These are phyloP conservation scores for Catajapyx aquilonaris DNA, from an alignment of 1,140 invertebrate species.

Conservation along the genomic window DNA sequence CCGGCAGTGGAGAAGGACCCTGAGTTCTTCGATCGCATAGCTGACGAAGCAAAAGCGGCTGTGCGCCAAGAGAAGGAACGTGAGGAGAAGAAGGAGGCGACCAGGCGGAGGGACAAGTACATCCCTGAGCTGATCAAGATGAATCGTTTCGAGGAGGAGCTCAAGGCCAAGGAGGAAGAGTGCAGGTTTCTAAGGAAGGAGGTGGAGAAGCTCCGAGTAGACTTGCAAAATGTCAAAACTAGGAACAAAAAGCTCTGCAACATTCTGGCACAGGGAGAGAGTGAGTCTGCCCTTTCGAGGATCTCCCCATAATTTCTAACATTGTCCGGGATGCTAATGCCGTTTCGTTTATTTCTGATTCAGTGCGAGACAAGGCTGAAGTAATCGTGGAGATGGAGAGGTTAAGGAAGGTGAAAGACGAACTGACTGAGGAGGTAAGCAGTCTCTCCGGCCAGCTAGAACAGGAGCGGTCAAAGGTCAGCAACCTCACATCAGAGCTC, in stretches of 20 bases:
- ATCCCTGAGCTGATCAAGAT: slow-evolving; percentile 17
- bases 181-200: slow-evolving; percentile 34
- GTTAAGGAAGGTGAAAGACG: slow-evolving; percentile 42
- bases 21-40: slow-evolving; percentile 43
- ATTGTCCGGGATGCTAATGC: background rate
- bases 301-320: background rate
- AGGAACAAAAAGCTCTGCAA: slow-evolving; percentile 55
- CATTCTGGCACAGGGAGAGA: slow-evolving; percentile 55
- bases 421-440: slow-evolving; percentile 45
- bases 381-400: slow-evolving; percentile 50
- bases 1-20: too few species aligned
- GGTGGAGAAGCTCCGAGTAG: slow-evolving; percentile 35
- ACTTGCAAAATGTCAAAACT: slow-evolving; percentile 46
- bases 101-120: slow-evolving; percentile 13
- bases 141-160: slow-evolving; percentile 31
- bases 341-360: slow-evolving; percentile 11
- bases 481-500: slow-evolving; percentile 31
- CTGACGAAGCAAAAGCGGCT: slow-evolving; percentile 37
- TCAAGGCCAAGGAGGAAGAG: slow-evolving; percentile 41
- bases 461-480: slow-evolving; percentile 52
- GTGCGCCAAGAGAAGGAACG: slow-evolving; percentile 18
- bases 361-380: slow-evolving; percentile 58
- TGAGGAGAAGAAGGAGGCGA: slow-evolving; percentile 3
- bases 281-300: slow-evolving; percentile 25
- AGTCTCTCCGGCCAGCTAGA: slow-evolving; percentile 47